A percentile compares a stretch with the other conserved stretches of the same genome.
phyloP scores from a whole-genome alignment of 1,140 invertebrate species.

The Ips typographus region DNA sequence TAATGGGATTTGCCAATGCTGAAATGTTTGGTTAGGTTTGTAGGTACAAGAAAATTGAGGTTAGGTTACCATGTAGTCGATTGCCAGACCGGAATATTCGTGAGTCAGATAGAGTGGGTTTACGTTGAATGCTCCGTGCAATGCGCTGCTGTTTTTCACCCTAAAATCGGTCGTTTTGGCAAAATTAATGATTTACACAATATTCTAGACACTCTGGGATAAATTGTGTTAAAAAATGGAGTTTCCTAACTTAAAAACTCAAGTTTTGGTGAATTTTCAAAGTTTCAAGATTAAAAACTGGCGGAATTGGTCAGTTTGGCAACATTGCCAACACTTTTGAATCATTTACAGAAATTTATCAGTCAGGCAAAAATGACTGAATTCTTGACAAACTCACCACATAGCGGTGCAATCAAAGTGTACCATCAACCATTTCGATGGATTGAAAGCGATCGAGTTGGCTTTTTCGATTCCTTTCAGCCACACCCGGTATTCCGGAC shows the following conservation, averaged over 20 bases:
- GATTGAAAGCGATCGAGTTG: constrained; percentile 93
- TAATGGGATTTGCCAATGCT: constrained; percentile 99
- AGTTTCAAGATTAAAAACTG: no score
- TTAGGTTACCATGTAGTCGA: constrained; percentile 95
- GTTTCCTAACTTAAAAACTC: no score
- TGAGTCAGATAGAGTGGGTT: constrained; percentile 93
- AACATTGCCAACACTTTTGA: no score
- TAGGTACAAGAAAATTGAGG: no score
- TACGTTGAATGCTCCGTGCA: constrained; percentile 94
- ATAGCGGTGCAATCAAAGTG: constrained; percentile 97
- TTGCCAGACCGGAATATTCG: constrained; percentile 90
- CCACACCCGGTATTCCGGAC: constrained; percentile 89
- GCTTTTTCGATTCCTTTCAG: constrained; percentile 86
- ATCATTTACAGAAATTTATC: neutral
- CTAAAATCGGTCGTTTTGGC: no score
- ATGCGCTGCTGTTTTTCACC: constrained; percentile 87
- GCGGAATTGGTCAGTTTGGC: no score
- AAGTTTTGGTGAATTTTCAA: no score
- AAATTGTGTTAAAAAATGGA: no score
- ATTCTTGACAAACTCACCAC: constrained; percentile 66
- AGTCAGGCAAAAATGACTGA: neutral
- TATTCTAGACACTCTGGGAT: no score
- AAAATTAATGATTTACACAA: no score
- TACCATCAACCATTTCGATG: constrained; percentile 97
- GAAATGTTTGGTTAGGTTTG: no score